Evolutionary conservation across 2,888 invertebrate genomes (phyloP).

Genomic region (Heliothis peltigera): DNA sequence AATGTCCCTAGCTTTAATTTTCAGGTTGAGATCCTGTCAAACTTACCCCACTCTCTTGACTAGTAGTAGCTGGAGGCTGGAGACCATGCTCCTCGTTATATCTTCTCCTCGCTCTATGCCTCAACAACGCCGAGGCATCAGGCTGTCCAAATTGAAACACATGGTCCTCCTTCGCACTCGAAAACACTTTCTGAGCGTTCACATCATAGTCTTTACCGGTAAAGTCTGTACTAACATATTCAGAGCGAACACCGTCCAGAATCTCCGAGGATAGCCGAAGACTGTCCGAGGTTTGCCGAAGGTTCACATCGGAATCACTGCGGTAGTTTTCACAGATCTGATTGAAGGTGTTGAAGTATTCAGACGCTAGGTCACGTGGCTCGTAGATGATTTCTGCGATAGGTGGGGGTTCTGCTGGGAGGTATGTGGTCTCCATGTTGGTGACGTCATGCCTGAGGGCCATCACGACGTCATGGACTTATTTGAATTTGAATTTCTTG

Average conservation of each 20-base stretch:
- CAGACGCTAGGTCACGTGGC: conserved; percentile 81
- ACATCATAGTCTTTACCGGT: conserved; percentile 62
- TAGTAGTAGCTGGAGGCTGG: conserved; percentile 81
- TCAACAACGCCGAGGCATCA: conserved; percentile 87
- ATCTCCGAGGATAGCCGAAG: conserved; percentile 83
- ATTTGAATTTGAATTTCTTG: conserved; percentile 82
- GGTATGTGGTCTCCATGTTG: conserved; percentile 86
- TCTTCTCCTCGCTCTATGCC: conserved; percentile 84
- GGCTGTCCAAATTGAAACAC: conserved; percentile 91
- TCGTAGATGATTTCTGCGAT: conserved; percentile 80
- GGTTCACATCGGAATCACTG: conserved; percentile 76
- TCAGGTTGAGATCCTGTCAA: too few species aligned
- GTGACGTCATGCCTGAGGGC: conserved; percentile 79
- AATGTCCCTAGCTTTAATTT: too few species aligned
- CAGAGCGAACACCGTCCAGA: conserved; percentile 76
- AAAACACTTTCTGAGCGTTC: conserved; percentile 80
- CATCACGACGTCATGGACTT: conserved; percentile 70
- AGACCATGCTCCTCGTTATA: conserved; percentile 84
- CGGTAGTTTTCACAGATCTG: conserved; percentile 86
- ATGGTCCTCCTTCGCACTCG: conserved; percentile 79
- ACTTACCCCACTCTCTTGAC: conserved; percentile 89
- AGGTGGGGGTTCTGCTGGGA: conserved; percentile 90
- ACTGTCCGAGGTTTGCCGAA: conserved; percentile 83
- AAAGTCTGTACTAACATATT: conserved; percentile 74
- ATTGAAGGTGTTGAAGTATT: conserved; percentile 87